A percentile compares a stretch with the other conserved stretches of the same genome.
Evolutionary conservation across 2,888 invertebrate genomes (phyloP).

Genomic region (Lypha dubia): DNA sequence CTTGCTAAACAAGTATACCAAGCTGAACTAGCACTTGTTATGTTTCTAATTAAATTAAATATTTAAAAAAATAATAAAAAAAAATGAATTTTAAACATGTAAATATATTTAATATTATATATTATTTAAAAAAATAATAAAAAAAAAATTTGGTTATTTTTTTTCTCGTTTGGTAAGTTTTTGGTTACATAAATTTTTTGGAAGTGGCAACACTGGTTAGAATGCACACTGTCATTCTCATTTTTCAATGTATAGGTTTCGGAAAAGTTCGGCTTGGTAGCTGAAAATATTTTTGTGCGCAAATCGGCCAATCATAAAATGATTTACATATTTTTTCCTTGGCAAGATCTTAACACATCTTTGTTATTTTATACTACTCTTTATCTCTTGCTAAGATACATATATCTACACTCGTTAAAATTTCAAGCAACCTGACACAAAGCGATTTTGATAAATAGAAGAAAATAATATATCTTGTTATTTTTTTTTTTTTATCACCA

Average conservation of each 20-base stretch:
- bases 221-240: conserved; percentile 53
- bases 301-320: conserved; percentile 63
- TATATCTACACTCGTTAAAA: conserved; percentile 17
- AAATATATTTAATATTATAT: no score
- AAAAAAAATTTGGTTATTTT: no score
- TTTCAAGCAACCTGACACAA: conserved; percentile 5
- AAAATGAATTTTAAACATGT: no score
- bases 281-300: conserved; percentile 42
- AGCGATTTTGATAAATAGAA: conserved; percentile 20
- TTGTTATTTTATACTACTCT: conserved; percentile 5
- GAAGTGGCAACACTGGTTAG: no score
- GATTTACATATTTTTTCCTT: conserved; percentile 35
- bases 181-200: no score
- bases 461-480: conserved; percentile 29
- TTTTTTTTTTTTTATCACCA: conserved; percentile 47
- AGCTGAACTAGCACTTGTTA: no score
- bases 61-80: no score
- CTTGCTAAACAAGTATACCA: no score
- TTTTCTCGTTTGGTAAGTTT: no score
- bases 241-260: conserved; percentile 53
- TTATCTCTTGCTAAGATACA: conserved; percentile 44
- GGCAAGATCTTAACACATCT: conserved; percentile 46
- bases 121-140: no score
- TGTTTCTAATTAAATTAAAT: no score
- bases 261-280: conserved; percentile 70